Evolutionary conservation across 2,113 vertebrate species (phyloP).

Genomic region (Cryptomyrus ogoouensis): DNA sequence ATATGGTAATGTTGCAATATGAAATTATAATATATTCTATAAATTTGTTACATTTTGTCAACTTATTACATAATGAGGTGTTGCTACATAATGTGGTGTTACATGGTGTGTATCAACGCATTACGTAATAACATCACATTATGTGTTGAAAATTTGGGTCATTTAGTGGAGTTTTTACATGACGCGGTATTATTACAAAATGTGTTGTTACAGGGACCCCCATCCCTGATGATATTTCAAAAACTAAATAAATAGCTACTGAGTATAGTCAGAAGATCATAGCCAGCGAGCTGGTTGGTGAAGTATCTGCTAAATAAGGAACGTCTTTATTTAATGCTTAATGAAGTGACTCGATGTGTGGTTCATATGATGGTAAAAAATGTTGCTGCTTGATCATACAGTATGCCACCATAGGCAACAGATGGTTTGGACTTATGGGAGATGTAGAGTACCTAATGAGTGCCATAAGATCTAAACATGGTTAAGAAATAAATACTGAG

Average conservation of each 20-base stretch:
- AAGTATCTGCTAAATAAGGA: background rate
- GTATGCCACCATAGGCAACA: background rate
- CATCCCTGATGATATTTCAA: background rate
- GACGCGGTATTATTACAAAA: too few relatives aligned
- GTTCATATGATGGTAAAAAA: background rate
- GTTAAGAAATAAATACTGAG: background rate
- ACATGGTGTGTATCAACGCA: too few relatives aligned
- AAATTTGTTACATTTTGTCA: too few relatives aligned
- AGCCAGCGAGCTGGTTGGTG: background rate
- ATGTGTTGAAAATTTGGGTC: too few relatives aligned
- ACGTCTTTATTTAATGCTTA: background rate
- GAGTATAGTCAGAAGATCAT: background rate
- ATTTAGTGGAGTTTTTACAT: too few relatives aligned
- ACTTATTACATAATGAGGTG: too few relatives aligned
- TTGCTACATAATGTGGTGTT: too few relatives aligned
- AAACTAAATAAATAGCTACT: background rate
- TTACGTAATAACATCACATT: too few relatives aligned
- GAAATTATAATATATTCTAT: too few relatives aligned
- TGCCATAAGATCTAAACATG: background rate
- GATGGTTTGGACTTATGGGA: background rate
- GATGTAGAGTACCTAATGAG: background rate
- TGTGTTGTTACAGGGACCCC: background rate
- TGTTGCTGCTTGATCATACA: background rate
- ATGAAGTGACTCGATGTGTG: background rate
- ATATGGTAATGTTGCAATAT: too few relatives aligned